Evolutionary conservation across 2,888 invertebrate species (phyloP).

Genomic region (Auanema sp.): DNA sequence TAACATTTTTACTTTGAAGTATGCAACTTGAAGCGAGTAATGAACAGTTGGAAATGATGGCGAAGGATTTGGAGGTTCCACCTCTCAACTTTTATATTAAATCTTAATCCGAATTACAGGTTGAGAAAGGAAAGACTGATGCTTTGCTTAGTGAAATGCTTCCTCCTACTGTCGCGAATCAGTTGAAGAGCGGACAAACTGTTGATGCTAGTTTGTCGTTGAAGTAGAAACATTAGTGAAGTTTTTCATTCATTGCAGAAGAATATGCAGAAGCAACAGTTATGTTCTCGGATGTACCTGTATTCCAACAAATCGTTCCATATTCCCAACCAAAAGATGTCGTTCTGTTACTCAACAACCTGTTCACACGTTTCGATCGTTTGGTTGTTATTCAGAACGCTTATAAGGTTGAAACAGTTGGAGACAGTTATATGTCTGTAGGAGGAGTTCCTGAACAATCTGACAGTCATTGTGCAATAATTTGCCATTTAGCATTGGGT

Average conservation of each 20-base stretch:
- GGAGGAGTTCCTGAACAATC: slow-evolving; percentile 54
- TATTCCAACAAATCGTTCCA: slow-evolving; percentile 65
- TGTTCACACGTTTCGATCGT: slow-evolving; percentile 56
- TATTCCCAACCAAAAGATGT: slow-evolving; percentile 54
- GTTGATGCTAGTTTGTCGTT: slow-evolving; percentile 58
- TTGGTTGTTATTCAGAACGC: slow-evolving; percentile 38
- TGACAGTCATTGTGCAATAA: slow-evolving; percentile 60
- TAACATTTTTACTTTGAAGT: slow-evolving; percentile 24
- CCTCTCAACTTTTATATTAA: not conserved
- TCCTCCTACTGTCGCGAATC: slow-evolving; percentile 63
- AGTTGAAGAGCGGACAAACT: slow-evolving; percentile 61
- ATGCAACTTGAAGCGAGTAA: slow-evolving; percentile 59
- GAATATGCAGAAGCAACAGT: slow-evolving; percentile 62
- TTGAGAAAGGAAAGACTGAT: slow-evolving; percentile 62
- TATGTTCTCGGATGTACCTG: slow-evolving; percentile 65
- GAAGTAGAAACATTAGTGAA: not conserved
- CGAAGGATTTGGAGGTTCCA: slow-evolving; percentile 46
- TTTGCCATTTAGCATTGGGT: slow-evolving; percentile 63
- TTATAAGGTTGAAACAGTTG: slow-evolving; percentile 59
- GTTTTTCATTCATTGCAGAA: slow-evolving; percentile 25
- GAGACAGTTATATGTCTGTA: slow-evolving; percentile 58
- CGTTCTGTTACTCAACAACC: slow-evolving; percentile 53
- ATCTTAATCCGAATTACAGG: slow-evolving; percentile 1
- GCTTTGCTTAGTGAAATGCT: slow-evolving; percentile 64
- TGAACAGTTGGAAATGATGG: slow-evolving; percentile 53